A percentile compares a stretch with the other conserved stretches of the same genome.
These are phyloP conservation scores for Synanceia verrucosa DNA, from an alignment of 2,797 vertebrate genomes.

Conservation along the genomic window DNA sequence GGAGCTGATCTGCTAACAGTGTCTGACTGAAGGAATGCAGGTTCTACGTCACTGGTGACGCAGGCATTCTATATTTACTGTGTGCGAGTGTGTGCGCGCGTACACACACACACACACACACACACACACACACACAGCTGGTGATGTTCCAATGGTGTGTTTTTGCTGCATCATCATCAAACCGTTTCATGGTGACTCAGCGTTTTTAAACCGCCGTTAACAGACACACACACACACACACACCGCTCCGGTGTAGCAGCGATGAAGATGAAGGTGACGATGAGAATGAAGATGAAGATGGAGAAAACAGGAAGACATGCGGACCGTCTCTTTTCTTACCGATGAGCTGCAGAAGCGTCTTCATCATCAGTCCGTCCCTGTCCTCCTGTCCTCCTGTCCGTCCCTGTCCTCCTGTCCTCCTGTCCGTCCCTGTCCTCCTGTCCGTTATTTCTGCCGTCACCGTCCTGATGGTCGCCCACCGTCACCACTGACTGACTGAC, in stretches of 20 bases:
- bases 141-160: not conserved
- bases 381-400: too few species aligned
- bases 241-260: not conserved
- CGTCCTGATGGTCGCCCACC: not conserved
- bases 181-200: not conserved
- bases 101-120: not conserved
- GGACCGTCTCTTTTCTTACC: slow-evolving; percentile 43
- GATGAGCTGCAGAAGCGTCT: slow-evolving; percentile 22
- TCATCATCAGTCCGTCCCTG: slow-evolving; percentile 19
- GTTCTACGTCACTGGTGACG: slow-evolving; percentile 54
- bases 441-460: not conserved
- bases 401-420: not conserved
- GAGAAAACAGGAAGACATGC: not conserved
- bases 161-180: slow-evolving; percentile 13
- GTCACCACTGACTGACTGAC: slow-evolving; percentile 42
- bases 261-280: slow-evolving; percentile 5
- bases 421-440: not conserved
- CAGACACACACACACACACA: not conserved
- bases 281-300: not conserved
- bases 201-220: not conserved
- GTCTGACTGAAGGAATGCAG: slow-evolving; percentile 27
- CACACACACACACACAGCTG: not conserved
- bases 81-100: not conserved
- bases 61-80: slow-evolving; percentile 57
- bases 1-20: too few species aligned